phyloP scores from a whole-genome alignment of 2,797 vertebrate genomes.

The Mus spretus region DNA sequence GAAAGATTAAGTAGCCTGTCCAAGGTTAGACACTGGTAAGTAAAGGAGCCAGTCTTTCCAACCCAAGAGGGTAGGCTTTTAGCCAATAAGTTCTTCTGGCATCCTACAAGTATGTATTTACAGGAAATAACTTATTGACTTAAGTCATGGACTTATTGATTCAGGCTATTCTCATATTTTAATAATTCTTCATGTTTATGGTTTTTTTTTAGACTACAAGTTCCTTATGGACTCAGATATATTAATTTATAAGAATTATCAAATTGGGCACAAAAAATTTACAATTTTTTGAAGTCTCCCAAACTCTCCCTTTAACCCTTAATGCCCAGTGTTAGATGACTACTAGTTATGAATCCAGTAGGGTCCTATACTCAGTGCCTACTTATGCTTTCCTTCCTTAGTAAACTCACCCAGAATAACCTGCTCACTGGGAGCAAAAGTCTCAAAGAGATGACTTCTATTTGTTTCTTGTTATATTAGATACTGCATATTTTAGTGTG shows the following conservation, averaged over 20 bases:
- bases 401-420: constrained; percentile 35
- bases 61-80: constrained; percentile 19
- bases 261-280: constrained; percentile 33
- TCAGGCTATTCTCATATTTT: constrained; percentile 36
- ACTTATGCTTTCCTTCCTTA: background rate
- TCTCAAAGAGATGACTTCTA: background rate
- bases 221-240: constrained; percentile 13
- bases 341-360: background rate
- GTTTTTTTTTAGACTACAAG: background rate
- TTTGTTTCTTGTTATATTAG: constrained; percentile 30
- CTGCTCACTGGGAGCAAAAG: constrained; percentile 2
- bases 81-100: background rate
- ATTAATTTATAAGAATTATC: constrained; percentile 37
- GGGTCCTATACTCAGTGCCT: background rate
- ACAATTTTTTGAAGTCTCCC: background rate
- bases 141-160: constrained; percentile 51
- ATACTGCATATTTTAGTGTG: background rate
- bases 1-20: background rate
- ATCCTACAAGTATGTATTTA: background rate
- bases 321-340: constrained; percentile 35
- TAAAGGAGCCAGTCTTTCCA: constrained; percentile 31
- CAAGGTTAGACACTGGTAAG: constrained; percentile 44
- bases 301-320: background rate
- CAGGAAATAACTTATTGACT: constrained; percentile 16
- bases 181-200: background rate